Conservation (phyloP, 2,113 vertebrate species). For the Semicossyphus pulcher region DNA sequence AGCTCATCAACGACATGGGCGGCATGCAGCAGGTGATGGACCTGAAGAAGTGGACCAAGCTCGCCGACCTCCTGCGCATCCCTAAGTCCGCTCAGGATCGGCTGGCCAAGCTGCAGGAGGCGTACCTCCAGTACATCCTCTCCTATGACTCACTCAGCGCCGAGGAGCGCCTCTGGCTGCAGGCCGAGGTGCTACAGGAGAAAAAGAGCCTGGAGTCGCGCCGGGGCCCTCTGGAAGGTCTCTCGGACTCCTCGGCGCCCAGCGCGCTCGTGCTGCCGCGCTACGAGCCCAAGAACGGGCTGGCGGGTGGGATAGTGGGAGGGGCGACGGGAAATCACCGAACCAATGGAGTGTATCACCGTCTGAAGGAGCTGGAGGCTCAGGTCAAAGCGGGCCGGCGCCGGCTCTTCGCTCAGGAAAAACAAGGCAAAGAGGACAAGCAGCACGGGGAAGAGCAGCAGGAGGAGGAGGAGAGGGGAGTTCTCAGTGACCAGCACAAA, state of each 20-base stretch:
- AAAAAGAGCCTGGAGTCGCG: slow-evolving; percentile 94
- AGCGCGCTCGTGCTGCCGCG: slow-evolving; percentile 91
- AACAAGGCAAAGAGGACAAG: slow-evolving; percentile 89
- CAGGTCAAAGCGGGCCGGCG: slow-evolving; percentile 93
- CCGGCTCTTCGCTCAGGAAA: slow-evolving; percentile 98
- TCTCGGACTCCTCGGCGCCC: slow-evolving; percentile 85
- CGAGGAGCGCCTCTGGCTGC: slow-evolving; percentile 92
- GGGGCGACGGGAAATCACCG: slow-evolving; percentile 84
- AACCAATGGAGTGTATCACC: slow-evolving; percentile 83
- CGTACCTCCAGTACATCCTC: slow-evolving; percentile 98
- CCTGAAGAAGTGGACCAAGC: slow-evolving; percentile 99
- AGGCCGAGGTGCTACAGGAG: slow-evolving; percentile 94
- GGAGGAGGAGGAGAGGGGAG: slow-evolving; percentile 84
- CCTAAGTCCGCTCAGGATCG: slow-evolving; percentile 98
- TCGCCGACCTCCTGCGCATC: slow-evolving; percentile 96
- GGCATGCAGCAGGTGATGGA: slow-evolving; percentile 99
- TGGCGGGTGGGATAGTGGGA: slow-evolving; percentile 74
- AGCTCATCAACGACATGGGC: slow-evolving; percentile 98
- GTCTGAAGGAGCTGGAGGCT: slow-evolving; percentile 90
- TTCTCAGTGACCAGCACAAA: slow-evolving; percentile 97
- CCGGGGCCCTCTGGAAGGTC: slow-evolving; percentile 95
- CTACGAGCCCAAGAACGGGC: slow-evolving; percentile 92
- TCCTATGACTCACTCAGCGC: slow-evolving; percentile 94
- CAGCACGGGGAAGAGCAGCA: slow-evolving; percentile 71
- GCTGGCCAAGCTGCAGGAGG: slow-evolving; percentile 98